Evolutionary conservation across 2,797 vertebrate species (phyloP), one percentile per base, ranked within the genome.

Genomic region (Melanotaenia boesemani): DNA sequence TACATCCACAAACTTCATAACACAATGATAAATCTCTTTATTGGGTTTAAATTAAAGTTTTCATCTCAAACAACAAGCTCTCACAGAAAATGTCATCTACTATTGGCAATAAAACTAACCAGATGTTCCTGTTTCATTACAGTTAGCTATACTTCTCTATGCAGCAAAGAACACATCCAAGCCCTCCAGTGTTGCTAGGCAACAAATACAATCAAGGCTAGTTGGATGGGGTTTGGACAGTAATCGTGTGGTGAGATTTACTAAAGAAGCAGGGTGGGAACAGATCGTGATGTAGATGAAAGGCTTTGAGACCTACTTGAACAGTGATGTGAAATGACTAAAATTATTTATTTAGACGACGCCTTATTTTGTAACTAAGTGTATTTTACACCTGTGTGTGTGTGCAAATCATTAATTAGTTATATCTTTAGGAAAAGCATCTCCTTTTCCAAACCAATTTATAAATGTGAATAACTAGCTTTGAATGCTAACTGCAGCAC

Each of bases 151-250:
- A 59, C 46, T 76, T 71, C 57, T 63, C 60, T 83, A 78, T 66
- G 64, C 41, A 37, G 58, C 48, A 12, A 57, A 56, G 39, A 64
- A 66, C 41, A 62, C 16, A 22, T 63, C 55, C 22, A 72, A 74
- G 64, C 50, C 52, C 41, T 72, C 58, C 69, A 24, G 37, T 15
- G 83, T 88, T 82, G 79, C 84, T 72, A 74, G 67, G 85, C 76
- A 67, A 75, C 59, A 5, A 74, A 60, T 69, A 37, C 36, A 71
- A 60, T 82, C 79, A 78, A 66, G 72, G 61, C 77, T n/a, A 59
- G 12, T 61, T 36, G 32, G 24, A 64, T 67, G 44, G 37, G 46
- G 48, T 62, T 83, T 74, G 52, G 58, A 75, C 50, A 59, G 74
- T 57, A 50, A 73, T 63, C 20, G 20, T 70, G 77, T 83, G 76